Percentiles rank a stretch among this genome's conserved stretches.
These are phyloP conservation scores for Scrobipalpa atriplicella DNA, from an alignment of 2,888 invertebrate species.

Conservation along the genomic window DNA sequence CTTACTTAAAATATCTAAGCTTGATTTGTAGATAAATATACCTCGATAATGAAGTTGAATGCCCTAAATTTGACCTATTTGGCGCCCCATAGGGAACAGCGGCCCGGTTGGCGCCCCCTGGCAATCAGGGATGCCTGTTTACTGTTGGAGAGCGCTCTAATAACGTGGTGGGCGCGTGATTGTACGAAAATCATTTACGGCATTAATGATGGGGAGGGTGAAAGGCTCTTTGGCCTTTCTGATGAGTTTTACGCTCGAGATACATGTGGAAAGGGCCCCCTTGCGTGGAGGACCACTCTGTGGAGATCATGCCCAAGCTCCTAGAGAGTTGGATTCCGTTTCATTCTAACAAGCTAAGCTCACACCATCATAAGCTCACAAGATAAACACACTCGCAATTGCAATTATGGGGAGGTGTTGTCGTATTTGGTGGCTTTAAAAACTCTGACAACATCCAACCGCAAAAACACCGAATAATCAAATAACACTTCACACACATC, in stretches of 20 bases:
- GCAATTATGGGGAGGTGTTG: too few relatives aligned
- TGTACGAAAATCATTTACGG: conserved; percentile 2
- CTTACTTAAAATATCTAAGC: background rate
- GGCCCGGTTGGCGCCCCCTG: conserved; percentile 17
- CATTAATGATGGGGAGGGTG: background rate
- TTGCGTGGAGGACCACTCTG: too few relatives aligned
- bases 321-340: too few relatives aligned
- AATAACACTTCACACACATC: conserved; percentile 71
- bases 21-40: conserved; percentile 12
- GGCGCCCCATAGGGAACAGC: conserved; percentile 12
- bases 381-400: too few relatives aligned
- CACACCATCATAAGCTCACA: too few relatives aligned
- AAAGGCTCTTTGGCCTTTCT: too few relatives aligned
- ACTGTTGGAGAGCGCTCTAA: background rate
- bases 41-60: conserved; percentile 23
- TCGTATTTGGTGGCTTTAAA: too few relatives aligned
- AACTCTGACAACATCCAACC: conserved; percentile 75
- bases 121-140: conserved; percentile 20
- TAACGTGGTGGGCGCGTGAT: background rate
- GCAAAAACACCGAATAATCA: conserved; percentile 69
- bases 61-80: conserved; percentile 30
- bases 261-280: too few relatives aligned
- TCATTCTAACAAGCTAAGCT: too few relatives aligned
- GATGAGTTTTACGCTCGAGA: too few relatives aligned
- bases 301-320: too few relatives aligned